Percentiles rank a stretch among this genome's conserved stretches.
Evolutionary conservation across 2,888 invertebrate species (phyloP).

Genomic region (Liopterus haemorrhoidalis): DNA sequence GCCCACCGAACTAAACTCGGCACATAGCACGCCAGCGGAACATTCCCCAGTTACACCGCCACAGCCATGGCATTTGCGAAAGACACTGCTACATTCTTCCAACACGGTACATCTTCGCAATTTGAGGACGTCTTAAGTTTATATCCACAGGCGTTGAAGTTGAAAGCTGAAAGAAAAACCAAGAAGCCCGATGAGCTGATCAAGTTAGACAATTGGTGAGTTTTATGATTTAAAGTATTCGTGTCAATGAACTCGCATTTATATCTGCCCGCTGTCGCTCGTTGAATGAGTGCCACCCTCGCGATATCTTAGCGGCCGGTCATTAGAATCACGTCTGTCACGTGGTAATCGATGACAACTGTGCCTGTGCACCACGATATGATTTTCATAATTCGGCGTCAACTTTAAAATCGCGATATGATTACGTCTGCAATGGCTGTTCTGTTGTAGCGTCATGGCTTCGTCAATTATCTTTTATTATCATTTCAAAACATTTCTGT

Average conservation of each 20-base stretch:
- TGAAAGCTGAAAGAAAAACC: conserved; percentile 84
- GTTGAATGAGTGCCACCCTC: conserved; percentile 56
- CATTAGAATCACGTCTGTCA: conserved; percentile 64
- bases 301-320: conserved; percentile 52
- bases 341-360: conserved; percentile 67
- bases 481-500: too few relatives aligned
- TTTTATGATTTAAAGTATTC: conserved; percentile 38
- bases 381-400: conserved; percentile 23
- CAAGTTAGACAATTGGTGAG: conserved; percentile 93
- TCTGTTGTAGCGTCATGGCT: conserved; percentile 38
- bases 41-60: conserved; percentile 38
- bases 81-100: conserved; percentile 91
- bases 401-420: conserved; percentile 54
- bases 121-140: conserved; percentile 84
- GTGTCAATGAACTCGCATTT: conserved; percentile 42
- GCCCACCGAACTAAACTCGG: conserved; percentile 30
- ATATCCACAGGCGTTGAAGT: conserved; percentile 83
- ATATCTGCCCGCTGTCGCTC: conserved; percentile 35
- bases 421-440: conserved; percentile 37
- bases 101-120: conserved; percentile 80
- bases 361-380: conserved; percentile 18
- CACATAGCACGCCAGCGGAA: conserved; percentile 38
- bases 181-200: conserved; percentile 92
- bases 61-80: conserved; percentile 75
- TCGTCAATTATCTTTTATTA: too few relatives aligned